These are phyloP conservation scores for Chromoteleia sp. DNA, from an alignment of 2,888 invertebrate genomes.

Conservation along the genomic window DNA sequence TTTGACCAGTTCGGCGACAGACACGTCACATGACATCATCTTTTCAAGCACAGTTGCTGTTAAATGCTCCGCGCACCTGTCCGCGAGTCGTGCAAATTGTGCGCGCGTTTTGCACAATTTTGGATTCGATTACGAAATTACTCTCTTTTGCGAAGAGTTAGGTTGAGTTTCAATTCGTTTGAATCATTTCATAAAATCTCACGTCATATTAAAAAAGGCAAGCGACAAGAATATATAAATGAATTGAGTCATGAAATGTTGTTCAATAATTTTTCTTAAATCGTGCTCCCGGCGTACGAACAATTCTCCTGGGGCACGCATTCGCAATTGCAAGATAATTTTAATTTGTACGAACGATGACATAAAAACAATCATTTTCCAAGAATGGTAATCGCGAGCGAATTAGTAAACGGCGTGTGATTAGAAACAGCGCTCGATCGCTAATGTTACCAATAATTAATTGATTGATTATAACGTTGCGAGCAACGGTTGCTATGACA, in stretches of 20 bases:
- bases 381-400: background rate
- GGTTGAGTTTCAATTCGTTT: no score
- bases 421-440: background rate
- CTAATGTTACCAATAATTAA: constrained; percentile 5
- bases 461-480: background rate
- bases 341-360: no score
- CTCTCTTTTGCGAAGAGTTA: constrained; percentile 9
- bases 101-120: constrained; percentile 31
- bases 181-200: background rate
- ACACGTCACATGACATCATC: constrained; percentile 75
- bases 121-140: constrained; percentile 13
- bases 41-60: constrained; percentile 21
- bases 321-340: no score
- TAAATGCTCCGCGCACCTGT: constrained; percentile 6
- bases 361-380: background rate
- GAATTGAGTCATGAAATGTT: no score
- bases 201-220: background rate
- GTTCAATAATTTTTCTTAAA: no score
- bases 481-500: background rate
- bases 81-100: constrained; percentile 14
- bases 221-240: no score
- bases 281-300: no score
- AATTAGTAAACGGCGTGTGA: background rate
- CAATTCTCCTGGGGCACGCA: no score
- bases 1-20: constrained; percentile 76